These are phyloP conservation scores for Columba guinea DNA, from an alignment of 2,797 vertebrate genomes.

Conservation along the genomic window DNA sequence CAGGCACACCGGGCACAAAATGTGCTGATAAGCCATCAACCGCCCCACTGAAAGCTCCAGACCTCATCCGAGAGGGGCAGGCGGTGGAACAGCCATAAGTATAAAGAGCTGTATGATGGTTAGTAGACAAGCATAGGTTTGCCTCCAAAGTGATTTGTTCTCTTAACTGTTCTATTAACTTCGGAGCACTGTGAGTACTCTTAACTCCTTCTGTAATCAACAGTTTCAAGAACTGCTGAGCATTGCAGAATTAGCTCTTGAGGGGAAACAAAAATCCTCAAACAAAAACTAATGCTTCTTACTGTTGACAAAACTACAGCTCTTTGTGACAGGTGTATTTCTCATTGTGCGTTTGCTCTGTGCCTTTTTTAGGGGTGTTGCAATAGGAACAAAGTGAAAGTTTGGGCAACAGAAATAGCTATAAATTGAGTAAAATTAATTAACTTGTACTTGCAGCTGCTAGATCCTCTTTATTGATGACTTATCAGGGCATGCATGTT, in stretches of 20 bases:
- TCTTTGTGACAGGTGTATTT: not conserved
- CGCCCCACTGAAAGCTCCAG: too few relatives aligned
- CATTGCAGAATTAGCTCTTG: not conserved
- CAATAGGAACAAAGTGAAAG: not conserved
- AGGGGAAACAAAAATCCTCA: not conserved
- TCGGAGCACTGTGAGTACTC: not conserved
- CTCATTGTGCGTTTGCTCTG: not conserved
- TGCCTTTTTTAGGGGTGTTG: not conserved
- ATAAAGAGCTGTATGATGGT: not conserved
- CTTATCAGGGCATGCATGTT: rapidly evolving
- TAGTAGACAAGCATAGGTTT: not conserved
- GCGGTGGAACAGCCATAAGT: too few relatives aligned
- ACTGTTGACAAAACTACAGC: not conserved
- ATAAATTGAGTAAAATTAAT: not conserved
- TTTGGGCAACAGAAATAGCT: not conserved
- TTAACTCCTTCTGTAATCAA: not conserved
- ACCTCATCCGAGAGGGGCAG: too few relatives aligned
- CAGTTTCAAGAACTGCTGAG: not conserved
- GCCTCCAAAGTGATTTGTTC: not conserved
- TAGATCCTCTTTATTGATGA: not conserved
- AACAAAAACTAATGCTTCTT: not conserved
- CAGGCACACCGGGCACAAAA: too few relatives aligned
- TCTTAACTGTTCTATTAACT: not conserved
- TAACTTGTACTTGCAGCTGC: not conserved
- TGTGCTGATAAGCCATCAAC: too few relatives aligned